Base-by-base conservation (phyloP, 1,140 invertebrate species). In the Coenobita brevimanus region DNA sequence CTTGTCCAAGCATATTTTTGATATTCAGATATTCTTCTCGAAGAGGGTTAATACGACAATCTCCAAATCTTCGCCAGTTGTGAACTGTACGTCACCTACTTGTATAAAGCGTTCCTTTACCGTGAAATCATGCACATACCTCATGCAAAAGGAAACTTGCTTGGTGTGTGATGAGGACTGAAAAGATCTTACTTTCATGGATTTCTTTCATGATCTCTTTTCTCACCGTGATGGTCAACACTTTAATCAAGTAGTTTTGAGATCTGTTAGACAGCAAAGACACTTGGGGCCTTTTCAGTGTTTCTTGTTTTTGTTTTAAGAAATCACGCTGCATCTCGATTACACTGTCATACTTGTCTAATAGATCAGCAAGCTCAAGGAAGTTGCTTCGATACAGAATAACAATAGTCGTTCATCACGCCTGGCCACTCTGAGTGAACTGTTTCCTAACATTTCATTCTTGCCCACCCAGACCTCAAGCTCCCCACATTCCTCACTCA, bases 281-380 rank as follows among this genome's bases (percentile, higher is more conserved):
- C n/a, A n/a, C n/a, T n/a, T n/a, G n/a, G n/a, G n/a, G n/a, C n/a
- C n/a, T n/a, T n/a, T n/a, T n/a, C n/a, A n/a, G n/a, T n/a, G n/a
- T n/a, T n/a, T n/a, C n/a, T 75, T 75, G 6, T 67, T 67, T 67
- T 67, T 67, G 6, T 30, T 75, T 75, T 8, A 75, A 13, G 3
- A 54, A 6, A 54, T 79, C 50, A 46, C 50, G 43, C n/a, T 79
- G 76, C 41, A 54, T 6, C 4, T 57, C 33, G 10, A 79, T n/a
- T 46, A 79, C 76, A 57, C 50, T 79, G 41, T 79, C 76, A 79
- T 79, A 79, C 50, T 79, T 8, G 76, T 15, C 46, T 54, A 79
- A 57, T 30, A 79, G 15, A 6, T 79, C 43, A 4, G 57, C 76
- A 8, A 79, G 30, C n/a, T 79, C n/a, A n/a, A n/a, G n/a, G n/a